Conservation (phyloP, 2,113 vertebrate genomes). For the Glaucomys volans region DNA sequence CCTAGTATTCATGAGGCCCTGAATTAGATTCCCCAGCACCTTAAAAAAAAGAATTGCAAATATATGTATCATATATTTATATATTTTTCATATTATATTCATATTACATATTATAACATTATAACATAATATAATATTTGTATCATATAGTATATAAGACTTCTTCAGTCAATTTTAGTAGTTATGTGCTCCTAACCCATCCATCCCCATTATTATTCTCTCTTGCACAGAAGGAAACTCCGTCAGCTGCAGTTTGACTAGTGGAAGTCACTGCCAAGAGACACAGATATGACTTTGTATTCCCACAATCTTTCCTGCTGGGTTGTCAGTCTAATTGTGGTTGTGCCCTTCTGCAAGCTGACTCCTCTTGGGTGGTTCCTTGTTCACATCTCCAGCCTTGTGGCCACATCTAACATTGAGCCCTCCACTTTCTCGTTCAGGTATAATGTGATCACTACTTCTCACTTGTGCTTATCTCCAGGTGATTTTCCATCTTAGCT, state of each 20-base stretch:
- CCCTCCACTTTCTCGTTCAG: rapidly evolving
- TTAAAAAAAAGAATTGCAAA: no score
- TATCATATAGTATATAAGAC: no score
- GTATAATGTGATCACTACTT: no score
- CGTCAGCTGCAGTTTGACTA: no score
- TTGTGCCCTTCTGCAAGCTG: background rate
- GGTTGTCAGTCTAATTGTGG: background rate
- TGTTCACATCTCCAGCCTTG: background rate
- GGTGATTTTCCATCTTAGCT: background rate
- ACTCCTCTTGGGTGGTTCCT: background rate
- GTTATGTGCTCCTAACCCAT: no score
- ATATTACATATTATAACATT: no score
- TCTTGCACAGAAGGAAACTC: background rate
- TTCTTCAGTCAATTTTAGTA: no score
- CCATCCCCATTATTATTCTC: background rate
- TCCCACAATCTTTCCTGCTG: background rate
- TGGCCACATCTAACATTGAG: rapidly evolving
- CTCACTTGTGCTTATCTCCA: rapidly evolving
- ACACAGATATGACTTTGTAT: background rate
- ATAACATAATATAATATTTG: no score
- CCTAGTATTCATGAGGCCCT: no score
- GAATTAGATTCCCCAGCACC: no score
- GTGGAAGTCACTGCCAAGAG: background rate
- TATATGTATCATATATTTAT: no score
- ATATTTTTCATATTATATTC: no score